Conservation (phyloP, 2,113 vertebrate genomes). For the Ceyx cyanopectus region DNA sequence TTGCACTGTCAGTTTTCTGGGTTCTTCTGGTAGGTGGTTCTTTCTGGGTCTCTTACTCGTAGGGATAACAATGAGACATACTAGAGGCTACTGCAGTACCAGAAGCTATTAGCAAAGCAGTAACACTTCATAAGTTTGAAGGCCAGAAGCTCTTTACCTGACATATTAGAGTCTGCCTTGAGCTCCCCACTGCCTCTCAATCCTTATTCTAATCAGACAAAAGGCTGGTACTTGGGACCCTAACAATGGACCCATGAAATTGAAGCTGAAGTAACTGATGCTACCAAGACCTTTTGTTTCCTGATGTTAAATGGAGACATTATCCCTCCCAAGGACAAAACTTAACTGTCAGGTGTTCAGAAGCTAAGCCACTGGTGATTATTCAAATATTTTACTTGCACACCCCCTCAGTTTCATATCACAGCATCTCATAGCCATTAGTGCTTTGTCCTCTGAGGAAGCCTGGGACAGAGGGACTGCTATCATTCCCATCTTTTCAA, state of each 20-base stretch:
- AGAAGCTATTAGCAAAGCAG: background rate
- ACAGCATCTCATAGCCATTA: background rate
- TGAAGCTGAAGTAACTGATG: background rate
- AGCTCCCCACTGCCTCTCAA: background rate
- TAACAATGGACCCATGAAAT: background rate
- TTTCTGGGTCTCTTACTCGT: background rate
- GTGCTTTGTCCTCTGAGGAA: background rate
- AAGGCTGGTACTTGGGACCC: background rate
- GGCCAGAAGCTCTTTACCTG: background rate
- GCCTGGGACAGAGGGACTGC: background rate
- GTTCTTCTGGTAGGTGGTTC: background rate
- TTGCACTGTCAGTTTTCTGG: background rate
- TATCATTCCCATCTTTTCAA: background rate
- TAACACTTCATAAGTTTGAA: background rate
- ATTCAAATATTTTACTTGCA: background rate
- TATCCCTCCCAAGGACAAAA: background rate
- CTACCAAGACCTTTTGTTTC: background rate
- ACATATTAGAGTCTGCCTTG: background rate
- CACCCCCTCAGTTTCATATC: background rate
- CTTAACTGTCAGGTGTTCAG: background rate
- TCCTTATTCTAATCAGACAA: background rate
- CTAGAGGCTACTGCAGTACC: background rate
- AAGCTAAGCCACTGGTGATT: background rate
- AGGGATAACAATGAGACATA: background rate
- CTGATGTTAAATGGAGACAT: background rate